phyloP scores from a whole-genome alignment of 2,888 invertebrate genomes.

The Sphecodes monilicornis region DNA sequence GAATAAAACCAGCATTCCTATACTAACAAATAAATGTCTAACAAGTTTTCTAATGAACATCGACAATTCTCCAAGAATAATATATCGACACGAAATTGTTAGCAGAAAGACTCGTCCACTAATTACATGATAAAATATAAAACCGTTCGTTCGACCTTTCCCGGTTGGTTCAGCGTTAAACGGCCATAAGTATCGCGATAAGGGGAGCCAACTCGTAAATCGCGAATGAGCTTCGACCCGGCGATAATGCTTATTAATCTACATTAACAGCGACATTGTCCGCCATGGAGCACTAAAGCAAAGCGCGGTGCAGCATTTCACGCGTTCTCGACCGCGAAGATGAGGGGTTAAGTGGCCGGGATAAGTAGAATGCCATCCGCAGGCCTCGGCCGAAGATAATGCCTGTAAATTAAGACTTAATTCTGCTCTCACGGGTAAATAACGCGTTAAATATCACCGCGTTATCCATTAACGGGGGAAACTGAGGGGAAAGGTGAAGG shows the following conservation, averaged over 20 bases:
- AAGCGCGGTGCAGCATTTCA: constrained; percentile 21
- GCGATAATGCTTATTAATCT: constrained; percentile 63
- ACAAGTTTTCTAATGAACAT: neutral
- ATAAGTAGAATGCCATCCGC: constrained; percentile 50
- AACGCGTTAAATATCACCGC: constrained; percentile 46
- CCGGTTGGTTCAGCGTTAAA: constrained; percentile 22
- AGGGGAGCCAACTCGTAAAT: constrained; percentile 53
- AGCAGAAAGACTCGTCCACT: neutral
- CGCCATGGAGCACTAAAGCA: constrained; percentile 10
- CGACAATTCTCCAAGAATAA: neutral
- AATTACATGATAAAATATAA: neutral
- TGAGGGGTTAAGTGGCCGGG: constrained; percentile 59
- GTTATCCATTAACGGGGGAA: constrained; percentile 36
- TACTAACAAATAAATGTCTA: no score
- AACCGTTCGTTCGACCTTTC: neutral
- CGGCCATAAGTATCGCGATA: constrained; percentile 36
- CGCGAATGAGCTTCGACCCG: constrained; percentile 43
- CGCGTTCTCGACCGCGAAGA: constrained; percentile 31
- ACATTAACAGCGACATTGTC: constrained; percentile 51
- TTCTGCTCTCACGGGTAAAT: constrained; percentile 30
- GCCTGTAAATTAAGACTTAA: constrained; percentile 59
- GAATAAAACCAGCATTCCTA: no score
- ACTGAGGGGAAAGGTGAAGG: constrained; percentile 1
- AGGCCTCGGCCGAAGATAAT: constrained; percentile 40
- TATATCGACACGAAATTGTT: neutral